These are phyloP conservation scores for Tachyglossus aculeatus DNA, from an alignment of 2,797 vertebrate genomes.

Conservation along the genomic window DNA sequence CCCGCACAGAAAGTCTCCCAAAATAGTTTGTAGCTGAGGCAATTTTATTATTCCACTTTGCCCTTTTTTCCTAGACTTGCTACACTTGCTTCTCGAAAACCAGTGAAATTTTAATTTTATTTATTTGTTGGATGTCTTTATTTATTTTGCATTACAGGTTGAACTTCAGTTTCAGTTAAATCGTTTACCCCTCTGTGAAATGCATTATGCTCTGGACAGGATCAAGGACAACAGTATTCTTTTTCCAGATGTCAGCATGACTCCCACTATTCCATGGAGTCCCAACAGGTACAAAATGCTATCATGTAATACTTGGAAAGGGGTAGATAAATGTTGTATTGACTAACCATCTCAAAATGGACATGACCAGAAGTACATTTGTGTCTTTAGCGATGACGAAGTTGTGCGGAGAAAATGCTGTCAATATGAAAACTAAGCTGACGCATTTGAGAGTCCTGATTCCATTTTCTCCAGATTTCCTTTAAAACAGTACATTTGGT, in stretches of 20 bases:
- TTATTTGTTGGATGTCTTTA: too few relatives aligned
- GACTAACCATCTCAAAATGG: conserved; percentile 17
- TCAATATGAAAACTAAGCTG: conserved; percentile 12
- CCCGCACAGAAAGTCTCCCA: too few relatives aligned
- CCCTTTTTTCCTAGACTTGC: too few relatives aligned
- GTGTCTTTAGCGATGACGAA: conserved; percentile 2
- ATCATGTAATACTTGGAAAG: background rate
- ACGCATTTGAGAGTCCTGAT: conserved; percentile 8
- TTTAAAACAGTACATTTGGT: conserved; percentile 5
- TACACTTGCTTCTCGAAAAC: too few relatives aligned
- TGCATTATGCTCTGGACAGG: conserved; percentile 98
- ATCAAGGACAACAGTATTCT: conserved; percentile 94
- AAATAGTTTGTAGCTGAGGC: too few relatives aligned
- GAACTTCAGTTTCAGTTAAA: conserved; percentile 99
- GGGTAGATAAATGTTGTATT: conserved; percentile 20
- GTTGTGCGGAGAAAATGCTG: background rate
- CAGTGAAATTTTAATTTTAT: too few relatives aligned
- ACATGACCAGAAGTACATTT: background rate
- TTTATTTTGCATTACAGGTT: conserved; percentile 80
- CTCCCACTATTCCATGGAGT: conserved; percentile 97
- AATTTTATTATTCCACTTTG: too few relatives aligned
- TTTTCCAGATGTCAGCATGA: conserved; percentile 90
- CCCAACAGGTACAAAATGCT: conserved; percentile 89
- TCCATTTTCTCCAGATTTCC: conserved; percentile 15
- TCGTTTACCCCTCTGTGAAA: conserved; percentile 97